Evolutionary conservation across 2,113 vertebrate genomes (phyloP).

Genomic region (Ibidorhyncha struthersii): DNA sequence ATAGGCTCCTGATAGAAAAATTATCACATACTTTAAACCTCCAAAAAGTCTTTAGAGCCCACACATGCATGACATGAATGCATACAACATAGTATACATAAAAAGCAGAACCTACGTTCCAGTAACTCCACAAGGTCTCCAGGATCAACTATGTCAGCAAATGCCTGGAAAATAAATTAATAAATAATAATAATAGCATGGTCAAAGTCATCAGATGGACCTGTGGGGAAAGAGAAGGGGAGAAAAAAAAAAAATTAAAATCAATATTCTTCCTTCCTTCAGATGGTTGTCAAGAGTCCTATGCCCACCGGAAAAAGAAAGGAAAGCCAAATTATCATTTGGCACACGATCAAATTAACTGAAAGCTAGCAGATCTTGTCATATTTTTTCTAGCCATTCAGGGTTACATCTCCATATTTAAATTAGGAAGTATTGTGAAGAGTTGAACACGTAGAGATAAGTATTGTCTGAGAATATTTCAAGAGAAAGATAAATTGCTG

Average conservation of each 20-base stretch:
- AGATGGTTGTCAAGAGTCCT: not conserved
- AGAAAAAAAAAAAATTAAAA: not conserved
- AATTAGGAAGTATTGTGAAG: not conserved
- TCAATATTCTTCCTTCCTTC: not conserved
- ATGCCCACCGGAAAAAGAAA: not conserved
- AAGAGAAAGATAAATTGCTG: not conserved
- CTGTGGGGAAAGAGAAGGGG: not conserved
- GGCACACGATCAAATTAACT: not conserved
- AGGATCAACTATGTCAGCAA: conserved; percentile 86
- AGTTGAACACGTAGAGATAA: not conserved
- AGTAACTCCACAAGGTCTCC: conserved; percentile 89
- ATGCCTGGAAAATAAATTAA: conserved; percentile 75
- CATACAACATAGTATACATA: not conserved
- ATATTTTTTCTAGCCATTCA: not conserved
- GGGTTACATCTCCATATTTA: not conserved
- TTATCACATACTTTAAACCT: not conserved
- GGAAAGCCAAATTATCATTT: not conserved
- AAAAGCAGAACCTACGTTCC: conserved; percentile 79
- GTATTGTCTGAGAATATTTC: not conserved
- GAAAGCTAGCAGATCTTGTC: not conserved
- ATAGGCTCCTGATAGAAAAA: not conserved
- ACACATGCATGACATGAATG: not conserved
- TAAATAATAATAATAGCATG: not conserved
- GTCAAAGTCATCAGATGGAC: not conserved
- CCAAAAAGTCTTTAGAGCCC: not conserved